A percentile compares a stretch with the other conserved stretches of the same genome.
phyloP scores from a whole-genome alignment of 2,888 invertebrate genomes.

The Creontiades dilutus region DNA sequence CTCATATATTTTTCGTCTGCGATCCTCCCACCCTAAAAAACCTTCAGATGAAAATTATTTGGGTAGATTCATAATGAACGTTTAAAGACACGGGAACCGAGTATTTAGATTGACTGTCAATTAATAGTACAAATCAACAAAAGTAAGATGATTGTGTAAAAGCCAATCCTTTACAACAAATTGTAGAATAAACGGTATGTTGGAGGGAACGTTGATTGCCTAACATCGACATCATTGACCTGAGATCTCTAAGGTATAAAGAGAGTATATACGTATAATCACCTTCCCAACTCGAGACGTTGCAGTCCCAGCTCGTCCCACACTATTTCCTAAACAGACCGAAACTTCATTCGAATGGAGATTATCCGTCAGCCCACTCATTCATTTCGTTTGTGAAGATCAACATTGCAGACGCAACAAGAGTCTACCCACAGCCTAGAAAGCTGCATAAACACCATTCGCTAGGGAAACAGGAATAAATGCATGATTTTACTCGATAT shows the following conservation, averaged over 20 bases:
- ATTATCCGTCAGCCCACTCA: neutral
- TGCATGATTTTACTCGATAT: too few species aligned
- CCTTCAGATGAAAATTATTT: too few species aligned
- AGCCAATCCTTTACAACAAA: too few species aligned
- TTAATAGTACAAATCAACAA: too few species aligned
- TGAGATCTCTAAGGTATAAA: neutral
- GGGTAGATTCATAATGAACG: too few species aligned
- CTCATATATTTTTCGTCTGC: too few species aligned
- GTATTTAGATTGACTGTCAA: too few species aligned
- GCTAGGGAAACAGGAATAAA: too few species aligned
- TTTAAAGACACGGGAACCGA: too few species aligned
- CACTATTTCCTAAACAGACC: neutral
- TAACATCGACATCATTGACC: neutral
- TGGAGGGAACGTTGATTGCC: neutral
- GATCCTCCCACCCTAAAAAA: too few species aligned
- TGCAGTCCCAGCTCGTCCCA: neutral
- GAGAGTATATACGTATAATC: neutral
- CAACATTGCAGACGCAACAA: conserved; percentile 1
- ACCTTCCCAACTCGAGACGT: neutral
- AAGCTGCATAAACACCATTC: neutral
- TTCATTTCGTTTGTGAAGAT: conserved; percentile 13
- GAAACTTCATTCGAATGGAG: conserved; percentile 36
- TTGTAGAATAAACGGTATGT: too few species aligned
- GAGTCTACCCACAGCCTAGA: neutral
- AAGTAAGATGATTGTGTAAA: too few species aligned